Evolutionary conservation across 2,113 vertebrate genomes (phyloP).

Genomic region (Microtus oregoni): DNA sequence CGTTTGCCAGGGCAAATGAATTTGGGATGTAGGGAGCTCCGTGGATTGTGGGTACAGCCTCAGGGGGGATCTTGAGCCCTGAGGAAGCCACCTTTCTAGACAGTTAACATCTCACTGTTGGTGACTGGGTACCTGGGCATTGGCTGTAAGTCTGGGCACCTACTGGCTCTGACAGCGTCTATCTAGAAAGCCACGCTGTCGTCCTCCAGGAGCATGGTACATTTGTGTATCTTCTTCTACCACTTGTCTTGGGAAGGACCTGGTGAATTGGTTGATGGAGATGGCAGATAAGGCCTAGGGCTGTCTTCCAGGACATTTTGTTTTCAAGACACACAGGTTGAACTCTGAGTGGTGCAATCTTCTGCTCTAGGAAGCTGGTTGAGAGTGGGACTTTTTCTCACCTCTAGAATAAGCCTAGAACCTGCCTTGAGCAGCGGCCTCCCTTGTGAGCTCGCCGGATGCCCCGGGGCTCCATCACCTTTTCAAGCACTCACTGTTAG

Average conservation of each 20-base stretch:
- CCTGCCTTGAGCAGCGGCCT: neutral
- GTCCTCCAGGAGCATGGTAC: neutral
- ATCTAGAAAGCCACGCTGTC: neutral
- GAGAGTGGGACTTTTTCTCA: neutral
- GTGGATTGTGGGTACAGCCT: neutral
- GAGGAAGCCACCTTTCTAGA: neutral
- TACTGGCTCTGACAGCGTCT: neutral
- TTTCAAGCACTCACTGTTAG: too few relatives aligned
- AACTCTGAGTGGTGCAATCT: neutral
- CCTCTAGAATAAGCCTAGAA: neutral
- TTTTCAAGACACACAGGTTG: slow-evolving; percentile 46
- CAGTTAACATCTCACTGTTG: neutral
- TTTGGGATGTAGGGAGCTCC: neutral
- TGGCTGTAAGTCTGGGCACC: neutral
- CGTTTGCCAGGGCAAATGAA: neutral
- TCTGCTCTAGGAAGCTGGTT: neutral
- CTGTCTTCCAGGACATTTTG: neutral
- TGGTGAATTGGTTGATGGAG: neutral
- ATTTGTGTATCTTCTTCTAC: neutral
- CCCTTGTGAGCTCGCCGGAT: too few relatives aligned
- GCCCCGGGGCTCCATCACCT: neutral
- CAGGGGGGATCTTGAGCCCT: neutral
- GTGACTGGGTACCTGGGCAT: fast-evolving
- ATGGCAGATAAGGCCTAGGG: neutral
- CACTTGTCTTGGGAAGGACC: neutral